These are phyloP conservation scores for Netelia melanura DNA, from an alignment of 2,888 invertebrate genomes.

Conservation along the genomic window DNA sequence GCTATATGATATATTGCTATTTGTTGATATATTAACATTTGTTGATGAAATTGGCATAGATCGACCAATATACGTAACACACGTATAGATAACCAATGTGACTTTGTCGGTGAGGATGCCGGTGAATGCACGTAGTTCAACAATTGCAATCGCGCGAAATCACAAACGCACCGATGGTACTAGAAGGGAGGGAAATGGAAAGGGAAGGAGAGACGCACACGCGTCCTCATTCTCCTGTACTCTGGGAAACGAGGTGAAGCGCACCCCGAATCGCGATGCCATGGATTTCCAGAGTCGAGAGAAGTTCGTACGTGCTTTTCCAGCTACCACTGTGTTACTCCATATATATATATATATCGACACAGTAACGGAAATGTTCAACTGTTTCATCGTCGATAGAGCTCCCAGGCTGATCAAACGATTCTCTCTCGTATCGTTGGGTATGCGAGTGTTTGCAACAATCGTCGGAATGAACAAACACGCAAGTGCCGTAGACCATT, in stretches of 20 bases:
- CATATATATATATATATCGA: neutral
- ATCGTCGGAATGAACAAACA: constrained; percentile 57
- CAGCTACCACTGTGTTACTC: constrained; percentile 20
- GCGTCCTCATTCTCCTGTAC: constrained; percentile 7
- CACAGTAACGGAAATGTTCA: constrained; percentile 10
- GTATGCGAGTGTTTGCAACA: constrained; percentile 50
- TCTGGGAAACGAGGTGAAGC: constrained; percentile 31
- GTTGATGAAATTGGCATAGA: neutral
- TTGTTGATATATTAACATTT: neutral
- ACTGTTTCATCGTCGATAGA: constrained; percentile 32
- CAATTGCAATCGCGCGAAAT: constrained; percentile 65
- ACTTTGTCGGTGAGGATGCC: constrained; percentile 17
- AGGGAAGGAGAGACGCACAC: neutral
- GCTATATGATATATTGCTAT: too few relatives aligned
- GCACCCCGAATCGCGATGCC: constrained; percentile 26
- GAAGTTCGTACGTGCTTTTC: constrained; percentile 55
- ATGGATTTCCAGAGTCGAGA: constrained; percentile 38
- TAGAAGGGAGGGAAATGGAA: constrained; percentile 1
- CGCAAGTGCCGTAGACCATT: constrained; percentile 21
- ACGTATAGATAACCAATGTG: neutral
- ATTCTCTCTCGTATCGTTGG: constrained; percentile 18
- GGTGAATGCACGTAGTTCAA: constrained; percentile 47
- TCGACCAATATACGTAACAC: neutral
- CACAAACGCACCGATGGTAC: constrained; percentile 54
- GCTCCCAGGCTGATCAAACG: constrained; percentile 57